A percentile compares a stretch with the other conserved stretches of the same genome.
Evolutionary conservation across 2,113 vertebrate species (phyloP).

Genomic region (Zosterops hypoxanthus): DNA sequence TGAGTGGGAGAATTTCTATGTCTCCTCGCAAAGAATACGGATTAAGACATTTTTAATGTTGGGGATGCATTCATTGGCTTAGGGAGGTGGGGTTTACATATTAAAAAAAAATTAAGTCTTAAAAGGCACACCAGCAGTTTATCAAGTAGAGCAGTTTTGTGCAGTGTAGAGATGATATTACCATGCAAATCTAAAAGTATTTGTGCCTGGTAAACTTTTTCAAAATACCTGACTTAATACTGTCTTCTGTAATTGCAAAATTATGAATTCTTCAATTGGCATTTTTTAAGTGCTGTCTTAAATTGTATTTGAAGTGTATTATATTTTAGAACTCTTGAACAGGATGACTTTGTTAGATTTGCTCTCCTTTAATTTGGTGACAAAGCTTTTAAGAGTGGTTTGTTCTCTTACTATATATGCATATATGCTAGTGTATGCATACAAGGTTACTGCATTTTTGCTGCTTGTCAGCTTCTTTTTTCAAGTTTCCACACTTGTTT

Average conservation of each 20-base stretch:
- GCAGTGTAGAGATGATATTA: background rate
- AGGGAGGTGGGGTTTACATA: background rate
- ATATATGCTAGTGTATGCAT: background rate
- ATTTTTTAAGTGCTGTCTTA: background rate
- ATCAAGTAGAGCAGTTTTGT: background rate
- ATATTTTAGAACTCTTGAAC: background rate
- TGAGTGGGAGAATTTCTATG: background rate
- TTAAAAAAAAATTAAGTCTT: background rate
- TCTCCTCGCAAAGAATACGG: background rate
- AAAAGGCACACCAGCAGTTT: background rate
- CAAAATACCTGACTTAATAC: background rate
- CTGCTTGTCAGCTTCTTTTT: background rate
- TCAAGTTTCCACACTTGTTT: background rate
- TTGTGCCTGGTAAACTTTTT: background rate
- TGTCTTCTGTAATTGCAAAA: background rate
- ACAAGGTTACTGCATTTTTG: background rate
- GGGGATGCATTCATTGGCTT: background rate
- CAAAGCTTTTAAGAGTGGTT: background rate
- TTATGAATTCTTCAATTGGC: background rate
- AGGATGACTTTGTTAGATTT: background rate
- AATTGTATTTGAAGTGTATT: background rate
- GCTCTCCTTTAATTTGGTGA: background rate
- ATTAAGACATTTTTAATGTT: background rate
- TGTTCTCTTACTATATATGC: background rate
- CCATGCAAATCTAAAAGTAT: background rate